Percentiles rank a stretch among this genome's conserved stretches.
Conservation (phyloP, 2,888 invertebrate species). For the Callyntrura sp. region DNA sequence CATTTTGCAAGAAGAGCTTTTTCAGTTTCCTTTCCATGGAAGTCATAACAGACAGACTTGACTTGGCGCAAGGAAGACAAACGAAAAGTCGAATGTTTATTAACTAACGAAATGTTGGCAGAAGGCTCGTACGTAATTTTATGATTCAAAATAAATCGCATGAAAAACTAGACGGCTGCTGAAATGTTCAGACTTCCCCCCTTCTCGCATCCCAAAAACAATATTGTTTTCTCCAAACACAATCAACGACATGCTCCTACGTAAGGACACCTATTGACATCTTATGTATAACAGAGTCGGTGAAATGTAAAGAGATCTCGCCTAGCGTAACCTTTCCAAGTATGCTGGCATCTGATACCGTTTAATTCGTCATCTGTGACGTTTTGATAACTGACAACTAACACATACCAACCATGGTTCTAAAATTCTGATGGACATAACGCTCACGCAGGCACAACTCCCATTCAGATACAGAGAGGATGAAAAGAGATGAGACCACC, state of each 20-base stretch:
- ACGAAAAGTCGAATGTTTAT: no score
- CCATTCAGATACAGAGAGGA: background rate
- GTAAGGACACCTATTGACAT: background rate
- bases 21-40: no score
- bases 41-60: no score
- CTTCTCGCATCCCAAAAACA: no score
- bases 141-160: background rate
- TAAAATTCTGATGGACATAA: background rate
- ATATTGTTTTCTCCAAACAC: background rate
- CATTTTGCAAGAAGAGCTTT: no score
- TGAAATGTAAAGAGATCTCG: no score
- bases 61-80: no score
- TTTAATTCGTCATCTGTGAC: background rate
- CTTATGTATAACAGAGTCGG: no score
- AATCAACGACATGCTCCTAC: background rate
- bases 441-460: background rate
- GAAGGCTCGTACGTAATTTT: no score
- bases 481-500: background rate
- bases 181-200: background rate
- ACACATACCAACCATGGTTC: background rate
- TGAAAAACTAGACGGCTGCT: background rate
- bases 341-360: slow-evolving; percentile 4
- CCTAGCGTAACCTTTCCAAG: background rate
- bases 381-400: background rate
- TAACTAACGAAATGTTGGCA: no score